Percentiles rank a stretch among this genome's conserved stretches.
Conservation (phyloP, 2,797 vertebrate species). For the Urocyon cinereoargenteus region DNA sequence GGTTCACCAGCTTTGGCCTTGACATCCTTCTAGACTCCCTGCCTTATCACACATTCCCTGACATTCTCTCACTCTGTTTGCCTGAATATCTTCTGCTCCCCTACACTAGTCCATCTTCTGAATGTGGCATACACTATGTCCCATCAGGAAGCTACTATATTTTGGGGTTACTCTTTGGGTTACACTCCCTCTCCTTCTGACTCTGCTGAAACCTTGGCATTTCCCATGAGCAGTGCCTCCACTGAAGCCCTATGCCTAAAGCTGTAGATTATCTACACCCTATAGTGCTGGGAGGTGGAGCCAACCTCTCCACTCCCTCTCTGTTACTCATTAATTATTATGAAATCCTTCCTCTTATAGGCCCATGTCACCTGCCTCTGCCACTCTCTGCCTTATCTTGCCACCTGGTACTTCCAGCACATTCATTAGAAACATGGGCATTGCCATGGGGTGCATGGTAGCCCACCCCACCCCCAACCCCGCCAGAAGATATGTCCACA, state of each 20-base stretch:
- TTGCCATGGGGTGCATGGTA: not conserved
- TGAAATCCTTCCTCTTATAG: not conserved
- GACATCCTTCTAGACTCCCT: not conserved
- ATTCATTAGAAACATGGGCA: not conserved
- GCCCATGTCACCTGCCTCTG: not conserved
- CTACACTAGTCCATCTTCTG: not conserved
- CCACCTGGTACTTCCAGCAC: not conserved
- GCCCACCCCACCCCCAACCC: not conserved
- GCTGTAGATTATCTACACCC: not conserved
- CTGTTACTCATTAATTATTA: not conserved
- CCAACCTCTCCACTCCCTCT: not conserved
- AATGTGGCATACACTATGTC: not conserved
- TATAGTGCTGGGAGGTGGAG: not conserved
- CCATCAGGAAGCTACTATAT: not conserved
- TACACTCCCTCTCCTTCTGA: not conserved
- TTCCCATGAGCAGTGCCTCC: not conserved
- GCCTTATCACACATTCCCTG: not conserved
- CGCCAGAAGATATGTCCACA: not conserved
- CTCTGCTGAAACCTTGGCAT: not conserved
- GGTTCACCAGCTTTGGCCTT: not conserved
- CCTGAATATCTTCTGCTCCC: not conserved
- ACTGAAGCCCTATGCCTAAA: not conserved
- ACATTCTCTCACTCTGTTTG: not conserved
- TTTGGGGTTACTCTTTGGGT: not conserved
- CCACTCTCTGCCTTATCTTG: not conserved